Conservation (phyloP, 2,888 invertebrate genomes). For the Alentia gelatinosa region DNA sequence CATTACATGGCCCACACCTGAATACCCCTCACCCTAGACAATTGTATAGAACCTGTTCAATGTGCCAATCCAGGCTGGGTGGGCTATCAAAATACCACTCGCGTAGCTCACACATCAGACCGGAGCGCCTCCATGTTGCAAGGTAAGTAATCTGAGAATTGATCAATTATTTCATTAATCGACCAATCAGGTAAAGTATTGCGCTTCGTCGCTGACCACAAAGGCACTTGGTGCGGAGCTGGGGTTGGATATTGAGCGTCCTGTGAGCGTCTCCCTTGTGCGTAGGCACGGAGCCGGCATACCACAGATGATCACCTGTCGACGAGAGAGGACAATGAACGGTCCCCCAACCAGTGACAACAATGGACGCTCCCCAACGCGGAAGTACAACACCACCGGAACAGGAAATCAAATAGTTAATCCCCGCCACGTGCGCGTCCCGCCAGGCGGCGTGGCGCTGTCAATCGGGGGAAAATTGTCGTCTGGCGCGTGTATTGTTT, state of each 20-base stretch:
- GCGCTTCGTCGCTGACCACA: neutral
- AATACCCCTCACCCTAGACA: too few species aligned
- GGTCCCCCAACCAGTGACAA: neutral
- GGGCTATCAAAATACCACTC: neutral
- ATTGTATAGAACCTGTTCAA: too few species aligned
- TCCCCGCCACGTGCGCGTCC: neutral
- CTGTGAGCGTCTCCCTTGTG: neutral
- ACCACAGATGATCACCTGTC: neutral
- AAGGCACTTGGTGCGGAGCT: neutral
- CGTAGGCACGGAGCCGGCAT: neutral
- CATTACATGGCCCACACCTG: too few species aligned
- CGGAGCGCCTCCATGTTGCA: neutral
- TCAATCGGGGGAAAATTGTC: neutral
- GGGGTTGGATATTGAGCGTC: neutral
- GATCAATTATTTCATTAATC: conserved; percentile 40
- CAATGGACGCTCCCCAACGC: neutral
- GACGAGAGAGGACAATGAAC: neutral
- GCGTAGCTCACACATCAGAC: neutral
- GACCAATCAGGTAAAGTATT: neutral
- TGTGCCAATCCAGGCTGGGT: too few species aligned
- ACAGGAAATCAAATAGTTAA: conserved; percentile 45
- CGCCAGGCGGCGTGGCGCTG: neutral
- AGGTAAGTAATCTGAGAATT: conserved; percentile 23
- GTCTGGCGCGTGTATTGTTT: conserved; percentile 1
- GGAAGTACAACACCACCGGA: neutral